Evolutionary conservation across 2,888 invertebrate genomes (phyloP).

Genomic region (Clanis bilineata): DNA sequence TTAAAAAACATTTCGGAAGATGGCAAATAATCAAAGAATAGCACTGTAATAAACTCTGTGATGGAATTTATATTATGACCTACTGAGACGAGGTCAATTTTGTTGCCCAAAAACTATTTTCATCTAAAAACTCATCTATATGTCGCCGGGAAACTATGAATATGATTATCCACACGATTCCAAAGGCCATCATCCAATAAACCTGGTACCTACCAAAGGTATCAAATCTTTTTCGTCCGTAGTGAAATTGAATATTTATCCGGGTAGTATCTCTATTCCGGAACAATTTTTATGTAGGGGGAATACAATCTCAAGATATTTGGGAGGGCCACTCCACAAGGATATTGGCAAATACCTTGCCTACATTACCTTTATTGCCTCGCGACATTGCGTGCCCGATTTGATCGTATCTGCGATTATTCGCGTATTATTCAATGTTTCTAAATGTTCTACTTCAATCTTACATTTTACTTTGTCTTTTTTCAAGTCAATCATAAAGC

Average conservation of each 20-base stretch:
- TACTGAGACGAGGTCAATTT: slow-evolving; percentile 8
- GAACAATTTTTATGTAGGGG: slow-evolving; percentile 82
- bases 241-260: slow-evolving; percentile 83
- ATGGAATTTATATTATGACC: slow-evolving; percentile 41
- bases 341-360: slow-evolving; percentile 81
- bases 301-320: slow-evolving; percentile 81
- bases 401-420: slow-evolving; percentile 71
- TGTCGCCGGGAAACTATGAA: slow-evolving; percentile 75
- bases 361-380: slow-evolving; percentile 80
- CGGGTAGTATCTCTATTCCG: slow-evolving; percentile 81
- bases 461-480: background rate
- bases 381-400: slow-evolving; percentile 70
- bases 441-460: slow-evolving; percentile 54
- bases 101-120: slow-evolving; percentile 46
- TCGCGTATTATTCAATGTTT: slow-evolving; percentile 57
- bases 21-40: background rate
- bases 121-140: slow-evolving; percentile 59
- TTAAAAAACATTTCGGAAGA: background rate
- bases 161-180: slow-evolving; percentile 79
- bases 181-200: slow-evolving; percentile 80
- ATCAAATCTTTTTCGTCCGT: slow-evolving; percentile 82
- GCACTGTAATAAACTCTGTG: slow-evolving; percentile 22
- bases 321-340: slow-evolving; percentile 77
- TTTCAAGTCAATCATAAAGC: background rate
- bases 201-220: slow-evolving; percentile 77